A percentile compares a stretch with the other conserved stretches of the same genome.
Evolutionary conservation across 1,140 invertebrate species (phyloP).

Genomic region (Adelges cooleyi): DNA sequence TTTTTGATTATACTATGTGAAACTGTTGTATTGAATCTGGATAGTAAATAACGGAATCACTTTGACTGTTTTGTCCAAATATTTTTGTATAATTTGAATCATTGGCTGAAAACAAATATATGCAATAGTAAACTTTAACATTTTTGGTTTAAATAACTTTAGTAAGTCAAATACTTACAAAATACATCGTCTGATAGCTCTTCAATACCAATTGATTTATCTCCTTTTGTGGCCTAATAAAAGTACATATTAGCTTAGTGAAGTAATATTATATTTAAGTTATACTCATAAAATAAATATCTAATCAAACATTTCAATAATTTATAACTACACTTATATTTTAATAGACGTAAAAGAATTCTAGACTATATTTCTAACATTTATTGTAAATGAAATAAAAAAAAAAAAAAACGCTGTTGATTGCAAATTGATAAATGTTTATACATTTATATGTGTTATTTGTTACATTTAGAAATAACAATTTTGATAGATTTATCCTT

Average conservation of each 20-base stretch:
- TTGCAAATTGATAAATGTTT: too few relatives aligned
- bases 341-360: too few relatives aligned
- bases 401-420: too few relatives aligned
- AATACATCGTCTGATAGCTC: constrained; percentile 35
- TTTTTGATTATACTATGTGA: constrained; percentile 28
- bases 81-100: constrained; percentile 18
- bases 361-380: too few relatives aligned
- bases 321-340: too few relatives aligned
- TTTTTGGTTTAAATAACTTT: too few relatives aligned
- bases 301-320: neutral
- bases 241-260: neutral
- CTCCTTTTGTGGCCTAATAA: constrained; percentile 35
- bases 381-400: too few relatives aligned
- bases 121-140: neutral
- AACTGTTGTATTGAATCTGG: constrained; percentile 31
- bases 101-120: neutral
- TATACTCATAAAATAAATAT: neutral
- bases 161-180: constrained; percentile 20
- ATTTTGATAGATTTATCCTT: too few relatives aligned
- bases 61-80: constrained; percentile 21
- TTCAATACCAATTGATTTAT: constrained; percentile 35
- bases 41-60: constrained; percentile 22
- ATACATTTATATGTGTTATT: too few relatives aligned
- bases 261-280: too few relatives aligned
- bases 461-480: too few relatives aligned